phyloP scores from a whole-genome alignment of 2,797 vertebrate species.

The Kryptolebias ocellatus region DNA sequence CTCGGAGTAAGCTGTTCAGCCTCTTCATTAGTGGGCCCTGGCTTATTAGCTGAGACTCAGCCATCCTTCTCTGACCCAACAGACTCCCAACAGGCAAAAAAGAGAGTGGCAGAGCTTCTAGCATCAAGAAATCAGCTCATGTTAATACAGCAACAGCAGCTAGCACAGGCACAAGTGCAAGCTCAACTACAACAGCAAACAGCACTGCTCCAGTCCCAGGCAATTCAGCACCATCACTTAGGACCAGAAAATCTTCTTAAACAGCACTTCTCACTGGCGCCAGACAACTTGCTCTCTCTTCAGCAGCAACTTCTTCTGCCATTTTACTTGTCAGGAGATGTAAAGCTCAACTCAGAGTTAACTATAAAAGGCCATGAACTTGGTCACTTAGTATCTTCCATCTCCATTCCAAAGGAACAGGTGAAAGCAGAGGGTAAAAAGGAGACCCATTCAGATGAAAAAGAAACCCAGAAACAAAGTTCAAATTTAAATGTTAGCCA shows the following conservation, averaged over 20 bases:
- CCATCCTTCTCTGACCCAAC: conserved; percentile 71
- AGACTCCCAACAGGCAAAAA: conserved; percentile 88
- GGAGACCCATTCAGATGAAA: conserved; percentile 77
- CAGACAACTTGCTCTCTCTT: conserved; percentile 90
- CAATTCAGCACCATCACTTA: conserved; percentile 93
- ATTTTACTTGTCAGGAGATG: conserved; percentile 96
- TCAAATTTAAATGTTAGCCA: conserved; percentile 38
- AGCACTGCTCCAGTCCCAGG: conserved; percentile 93
- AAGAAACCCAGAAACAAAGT: conserved; percentile 76
- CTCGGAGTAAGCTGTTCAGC: conserved; percentile 49
- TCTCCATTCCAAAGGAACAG: conserved; percentile 72
- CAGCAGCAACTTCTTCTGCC: conserved; percentile 96
- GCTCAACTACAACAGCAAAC: conserved; percentile 96
- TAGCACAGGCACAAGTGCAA: conserved; percentile 86
- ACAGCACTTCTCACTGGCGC: conserved; percentile 91
- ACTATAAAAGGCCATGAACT: conserved; percentile 84
- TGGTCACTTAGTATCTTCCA: conserved; percentile 79
- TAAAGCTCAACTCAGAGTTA: conserved; percentile 91
- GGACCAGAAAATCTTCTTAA: conserved; percentile 88
- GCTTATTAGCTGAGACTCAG: conserved; percentile 54
- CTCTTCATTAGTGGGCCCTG: conserved; percentile 41
- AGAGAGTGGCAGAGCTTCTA: conserved; percentile 91
- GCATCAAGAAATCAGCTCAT: conserved; percentile 89
- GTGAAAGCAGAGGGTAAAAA: conserved; percentile 83
- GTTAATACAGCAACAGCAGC: conserved; percentile 86